Conservation (phyloP, 2,797 vertebrate genomes). For the Muscicapa striata region DNA sequence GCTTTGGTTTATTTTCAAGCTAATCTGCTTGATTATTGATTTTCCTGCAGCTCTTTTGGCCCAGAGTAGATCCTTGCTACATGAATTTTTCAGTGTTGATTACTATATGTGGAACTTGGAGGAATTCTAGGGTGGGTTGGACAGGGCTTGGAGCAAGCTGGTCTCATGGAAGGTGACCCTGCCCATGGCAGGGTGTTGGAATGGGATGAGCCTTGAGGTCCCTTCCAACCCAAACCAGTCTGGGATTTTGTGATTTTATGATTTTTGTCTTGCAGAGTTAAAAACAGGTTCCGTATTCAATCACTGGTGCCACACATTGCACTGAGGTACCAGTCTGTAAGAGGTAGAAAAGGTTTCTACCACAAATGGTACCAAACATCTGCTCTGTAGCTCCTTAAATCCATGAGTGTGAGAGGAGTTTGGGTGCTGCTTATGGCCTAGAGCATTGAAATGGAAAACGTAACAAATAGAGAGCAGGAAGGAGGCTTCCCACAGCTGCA, state of each 20-base stretch:
- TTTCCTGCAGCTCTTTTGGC: neutral
- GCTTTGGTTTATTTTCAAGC: neutral
- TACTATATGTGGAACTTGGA: neutral
- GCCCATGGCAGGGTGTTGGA: neutral
- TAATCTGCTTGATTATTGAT: neutral
- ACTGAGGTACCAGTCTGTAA: neutral
- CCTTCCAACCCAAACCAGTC: neutral
- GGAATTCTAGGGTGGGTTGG: neutral
- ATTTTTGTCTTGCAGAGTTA: neutral
- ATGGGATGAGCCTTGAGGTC: neutral
- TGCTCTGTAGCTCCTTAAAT: neutral
- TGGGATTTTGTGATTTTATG: neutral
- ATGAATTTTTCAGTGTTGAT: neutral
- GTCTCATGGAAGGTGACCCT: neutral
- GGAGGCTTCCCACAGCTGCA: neutral
- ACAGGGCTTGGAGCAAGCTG: neutral
- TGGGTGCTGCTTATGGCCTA: neutral
- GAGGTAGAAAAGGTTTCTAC: neutral
- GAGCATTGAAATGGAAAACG: neutral
- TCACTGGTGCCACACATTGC: neutral
- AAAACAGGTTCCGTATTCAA: fast-evolving
- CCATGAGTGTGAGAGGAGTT: neutral
- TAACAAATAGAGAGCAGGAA: neutral
- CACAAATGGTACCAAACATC: neutral
- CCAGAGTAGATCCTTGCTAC: neutral